A percentile compares a stretch with the other conserved stretches of the same genome.
Evolutionary conservation across 37 sponge, comb jelly and placozoan genomes (phyloP).

Genomic region (Spongilla lacustris): DNA sequence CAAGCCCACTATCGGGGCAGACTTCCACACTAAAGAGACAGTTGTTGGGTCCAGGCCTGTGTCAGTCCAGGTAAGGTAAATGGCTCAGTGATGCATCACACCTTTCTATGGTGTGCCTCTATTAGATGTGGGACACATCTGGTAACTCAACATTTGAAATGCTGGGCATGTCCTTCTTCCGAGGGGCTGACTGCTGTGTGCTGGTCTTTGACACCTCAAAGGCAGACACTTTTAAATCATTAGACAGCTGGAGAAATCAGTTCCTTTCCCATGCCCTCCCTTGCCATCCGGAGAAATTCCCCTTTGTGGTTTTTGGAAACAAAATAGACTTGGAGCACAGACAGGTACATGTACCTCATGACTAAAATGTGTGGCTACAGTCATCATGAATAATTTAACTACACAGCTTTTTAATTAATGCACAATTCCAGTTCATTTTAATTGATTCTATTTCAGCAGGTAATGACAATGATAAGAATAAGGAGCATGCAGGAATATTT

Average conservation of each 20-base stretch:
- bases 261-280: background rate
- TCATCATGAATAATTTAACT: too few relatives aligned
- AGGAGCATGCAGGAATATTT: too few relatives aligned
- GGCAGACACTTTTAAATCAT: background rate
- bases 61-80: background rate
- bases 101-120: too few relatives aligned
- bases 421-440: too few relatives aligned
- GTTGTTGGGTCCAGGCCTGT: background rate
- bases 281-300: background rate
- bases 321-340: constrained; percentile 46
- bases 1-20: background rate
- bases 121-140: background rate
- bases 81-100: background rate
- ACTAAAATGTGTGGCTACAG: too few relatives aligned
- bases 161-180: background rate
- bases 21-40: background rate
- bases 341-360: constrained; percentile 45
- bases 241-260: background rate
- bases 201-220: background rate
- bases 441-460: too few relatives aligned
- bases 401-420: too few relatives aligned
- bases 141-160: background rate
- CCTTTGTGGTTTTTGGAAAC: background rate
- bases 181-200: background rate
- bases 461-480: too few relatives aligned